These are phyloP conservation scores for Tenebrio molitor DNA, from an alignment of 1,140 invertebrate species.

Conservation along the genomic window DNA sequence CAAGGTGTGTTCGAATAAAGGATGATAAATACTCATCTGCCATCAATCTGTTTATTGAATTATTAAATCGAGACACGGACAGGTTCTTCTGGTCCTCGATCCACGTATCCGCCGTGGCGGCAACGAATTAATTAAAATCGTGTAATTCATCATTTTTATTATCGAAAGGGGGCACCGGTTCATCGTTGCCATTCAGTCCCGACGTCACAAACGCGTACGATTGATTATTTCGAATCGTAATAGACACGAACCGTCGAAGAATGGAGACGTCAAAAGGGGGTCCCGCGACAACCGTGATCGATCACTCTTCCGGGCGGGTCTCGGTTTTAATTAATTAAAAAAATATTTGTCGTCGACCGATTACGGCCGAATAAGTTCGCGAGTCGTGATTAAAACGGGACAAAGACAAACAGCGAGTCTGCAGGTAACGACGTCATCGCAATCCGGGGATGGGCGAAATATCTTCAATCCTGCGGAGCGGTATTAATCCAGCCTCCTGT, in stretches of 20 bases:
- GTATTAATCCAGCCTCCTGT: conserved; percentile 38
- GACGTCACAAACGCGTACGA: no score
- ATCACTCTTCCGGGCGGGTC: not conserved
- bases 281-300: conserved; percentile 9
- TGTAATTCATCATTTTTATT: conserved; percentile 36
- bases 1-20: conserved; percentile 10
- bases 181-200: no score
- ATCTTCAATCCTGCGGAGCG: not conserved
- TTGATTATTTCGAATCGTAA: not conserved
- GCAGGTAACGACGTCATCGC: conserved; percentile 6
- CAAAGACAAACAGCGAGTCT: not conserved
- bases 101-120: not conserved
- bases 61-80: conserved; percentile 2
- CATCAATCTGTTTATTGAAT: conserved; percentile 19
- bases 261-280: conserved; percentile 10
- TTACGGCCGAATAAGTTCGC: not conserved
- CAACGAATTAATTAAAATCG: conserved; percentile 25
- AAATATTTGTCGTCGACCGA: not conserved
- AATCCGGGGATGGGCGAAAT: conserved; percentile 12
- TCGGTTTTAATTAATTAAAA: not conserved
- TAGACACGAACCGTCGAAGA: conserved; percentile 13
- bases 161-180: conserved; percentile 12
- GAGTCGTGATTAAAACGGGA: not conserved
- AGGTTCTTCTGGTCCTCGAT: not conserved
- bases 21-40: conserved; percentile 7